Percentiles rank a stretch among this genome's conserved stretches.
Conservation (phyloP, 2,888 invertebrate species). For the Baronia brevicornis region DNA sequence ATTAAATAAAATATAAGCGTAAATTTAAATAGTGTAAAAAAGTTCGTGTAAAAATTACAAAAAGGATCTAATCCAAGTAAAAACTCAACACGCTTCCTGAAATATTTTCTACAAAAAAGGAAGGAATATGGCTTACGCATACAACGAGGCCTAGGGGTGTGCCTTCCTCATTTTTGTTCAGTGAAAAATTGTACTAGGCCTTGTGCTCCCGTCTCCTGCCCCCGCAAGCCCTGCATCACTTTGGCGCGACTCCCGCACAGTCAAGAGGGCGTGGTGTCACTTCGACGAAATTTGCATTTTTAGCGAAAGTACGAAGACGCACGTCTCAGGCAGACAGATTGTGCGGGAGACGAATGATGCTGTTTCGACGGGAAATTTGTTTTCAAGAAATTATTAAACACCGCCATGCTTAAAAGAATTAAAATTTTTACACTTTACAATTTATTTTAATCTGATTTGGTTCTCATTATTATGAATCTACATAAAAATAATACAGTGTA, state of each 20-base stretch:
- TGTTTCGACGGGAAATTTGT: too few species aligned
- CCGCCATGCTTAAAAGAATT: too few species aligned
- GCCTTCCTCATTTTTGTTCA: constrained; percentile 60
- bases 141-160: constrained; percentile 52
- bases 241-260: constrained; percentile 28
- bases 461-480: too few species aligned
- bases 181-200: constrained; percentile 59
- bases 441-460: too few species aligned
- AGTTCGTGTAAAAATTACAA: too few species aligned
- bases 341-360: constrained; percentile 60
- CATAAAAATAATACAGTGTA: too few species aligned
- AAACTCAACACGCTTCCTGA: constrained; percentile 5
- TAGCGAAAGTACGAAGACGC: constrained; percentile 65
- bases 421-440: too few species aligned
- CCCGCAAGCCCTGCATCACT: constrained; percentile 43
- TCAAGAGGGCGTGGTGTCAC: constrained; percentile 62
- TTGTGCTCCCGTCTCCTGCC: constrained; percentile 26
- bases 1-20: too few species aligned
- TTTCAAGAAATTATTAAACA: too few species aligned
- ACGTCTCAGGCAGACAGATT: constrained; percentile 64
- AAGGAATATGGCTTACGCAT: constrained; percentile 21
- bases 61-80: too few species aligned
- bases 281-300: constrained; percentile 69
- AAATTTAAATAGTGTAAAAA: too few species aligned
- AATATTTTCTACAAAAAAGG: constrained; percentile 16